A percentile compares a stretch with the other conserved stretches of the same genome.
These are phyloP conservation scores for Cyclargus thomasi DNA, from an alignment of 1,140 invertebrate genomes.

Conservation along the genomic window DNA sequence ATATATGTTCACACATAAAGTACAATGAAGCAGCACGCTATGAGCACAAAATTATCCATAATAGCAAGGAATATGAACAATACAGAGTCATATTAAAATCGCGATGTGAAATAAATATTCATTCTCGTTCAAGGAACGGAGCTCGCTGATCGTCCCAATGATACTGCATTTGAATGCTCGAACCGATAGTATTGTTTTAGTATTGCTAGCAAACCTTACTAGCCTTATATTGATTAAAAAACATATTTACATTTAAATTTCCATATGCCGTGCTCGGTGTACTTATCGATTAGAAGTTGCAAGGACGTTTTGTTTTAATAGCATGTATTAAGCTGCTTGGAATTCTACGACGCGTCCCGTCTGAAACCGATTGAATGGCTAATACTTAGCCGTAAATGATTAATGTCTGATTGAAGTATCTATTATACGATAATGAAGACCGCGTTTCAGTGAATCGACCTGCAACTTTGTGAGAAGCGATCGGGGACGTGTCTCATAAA, in stretches of 20 bases:
- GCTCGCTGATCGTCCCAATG: slow-evolving; percentile 40
- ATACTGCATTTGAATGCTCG: slow-evolving; percentile 54
- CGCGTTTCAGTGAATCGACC: slow-evolving; percentile 3
- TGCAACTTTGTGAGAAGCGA: slow-evolving; percentile 2
- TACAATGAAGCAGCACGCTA: background rate
- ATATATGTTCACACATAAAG: slow-evolving; percentile 7
- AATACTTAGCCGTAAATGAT: slow-evolving; percentile 33
- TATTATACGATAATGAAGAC: slow-evolving; percentile 19
- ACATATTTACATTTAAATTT: slow-evolving; percentile 62
- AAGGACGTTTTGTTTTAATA: slow-evolving; percentile 44
- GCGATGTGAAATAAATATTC: slow-evolving; percentile 59
- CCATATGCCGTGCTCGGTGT: slow-evolving; percentile 59
- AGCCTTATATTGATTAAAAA: slow-evolving; percentile 62
- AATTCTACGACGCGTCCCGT: slow-evolving; percentile 25
- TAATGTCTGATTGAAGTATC: slow-evolving; percentile 31
- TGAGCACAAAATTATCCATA: slow-evolving; percentile 25
- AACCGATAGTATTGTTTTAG: slow-evolving; percentile 56
- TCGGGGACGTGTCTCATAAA: background rate
- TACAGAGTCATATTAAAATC: slow-evolving; percentile 42
- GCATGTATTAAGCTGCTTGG: slow-evolving; percentile 33
- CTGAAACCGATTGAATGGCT: slow-evolving; percentile 27
- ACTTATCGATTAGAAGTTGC: slow-evolving; percentile 53
- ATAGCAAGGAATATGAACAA: slow-evolving; percentile 57
- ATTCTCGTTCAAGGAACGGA: slow-evolving; percentile 43
- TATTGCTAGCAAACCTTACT: slow-evolving; percentile 35